These are phyloP conservation scores for Ganaspis sp. DNA, from an alignment of 1,140 invertebrate species.

Conservation along the genomic window DNA sequence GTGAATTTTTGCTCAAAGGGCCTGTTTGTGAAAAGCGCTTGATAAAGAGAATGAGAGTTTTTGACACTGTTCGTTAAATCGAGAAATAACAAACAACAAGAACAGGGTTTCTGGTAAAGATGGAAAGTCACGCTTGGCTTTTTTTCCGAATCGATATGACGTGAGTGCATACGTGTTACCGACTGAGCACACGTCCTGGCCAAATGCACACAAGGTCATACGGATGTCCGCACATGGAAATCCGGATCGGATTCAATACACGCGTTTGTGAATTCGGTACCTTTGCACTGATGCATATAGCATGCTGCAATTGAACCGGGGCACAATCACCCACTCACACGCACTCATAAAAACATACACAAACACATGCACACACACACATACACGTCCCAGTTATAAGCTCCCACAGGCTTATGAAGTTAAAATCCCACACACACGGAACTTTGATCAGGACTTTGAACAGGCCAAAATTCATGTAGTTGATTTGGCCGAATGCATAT, in stretches of 20 bases:
- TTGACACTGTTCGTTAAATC: neutral
- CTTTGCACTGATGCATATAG: slow-evolving; percentile 33
- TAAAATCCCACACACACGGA: slow-evolving; percentile 32
- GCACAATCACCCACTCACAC: neutral
- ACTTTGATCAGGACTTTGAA: slow-evolving; percentile 52
- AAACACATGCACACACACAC: no score
- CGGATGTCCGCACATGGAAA: slow-evolving; percentile 69
- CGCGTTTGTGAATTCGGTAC: slow-evolving; percentile 44
- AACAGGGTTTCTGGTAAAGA: neutral
- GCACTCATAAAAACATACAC: no score
- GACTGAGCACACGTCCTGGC: slow-evolving; percentile 61
- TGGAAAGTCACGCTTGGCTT: no score
- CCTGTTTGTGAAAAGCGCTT: no score
- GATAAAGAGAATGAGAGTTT: no score
- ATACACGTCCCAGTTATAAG: no score
- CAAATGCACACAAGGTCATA: slow-evolving; percentile 69
- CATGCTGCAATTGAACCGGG: slow-evolving; percentile 18
- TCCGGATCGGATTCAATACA: slow-evolving; percentile 65
- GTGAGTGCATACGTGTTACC: slow-evolving; percentile 55
- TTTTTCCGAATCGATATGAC: slow-evolving; percentile 55
- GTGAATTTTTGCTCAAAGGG: no score
- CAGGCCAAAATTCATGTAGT: slow-evolving; percentile 48
- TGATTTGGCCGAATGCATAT: slow-evolving; percentile 54
- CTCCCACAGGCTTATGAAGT: neutral
- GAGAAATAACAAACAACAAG: neutral